Conservation (phyloP, 2,888 invertebrate genomes). For the Chrysolina americana region DNA sequence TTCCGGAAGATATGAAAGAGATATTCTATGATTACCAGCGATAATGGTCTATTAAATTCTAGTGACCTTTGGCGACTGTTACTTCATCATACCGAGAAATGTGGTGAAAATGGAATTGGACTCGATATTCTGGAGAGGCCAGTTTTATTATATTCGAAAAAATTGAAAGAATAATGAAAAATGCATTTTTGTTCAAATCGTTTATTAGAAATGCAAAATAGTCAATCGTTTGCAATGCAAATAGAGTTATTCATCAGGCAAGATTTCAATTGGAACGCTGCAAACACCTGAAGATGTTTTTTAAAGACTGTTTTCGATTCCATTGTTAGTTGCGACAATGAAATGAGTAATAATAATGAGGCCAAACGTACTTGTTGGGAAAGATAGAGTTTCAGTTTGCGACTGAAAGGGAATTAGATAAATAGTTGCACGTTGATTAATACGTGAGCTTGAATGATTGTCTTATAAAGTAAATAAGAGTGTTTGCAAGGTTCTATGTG, state of each 20-base stretch:
- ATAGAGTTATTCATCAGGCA: slow-evolving; percentile 9
- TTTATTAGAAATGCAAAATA: not conserved
- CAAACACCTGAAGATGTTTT: slow-evolving; percentile 22
- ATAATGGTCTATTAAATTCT: slow-evolving; percentile 19
- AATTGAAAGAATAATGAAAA: too few species aligned
- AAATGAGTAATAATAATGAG: slow-evolving; percentile 20
- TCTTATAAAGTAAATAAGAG: not conserved
- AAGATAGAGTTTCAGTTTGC: not conserved
- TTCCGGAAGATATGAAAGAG: slow-evolving; percentile 26
- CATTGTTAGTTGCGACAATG: slow-evolving; percentile 11
- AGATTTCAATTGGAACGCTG: slow-evolving; percentile 16
- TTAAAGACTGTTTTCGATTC: slow-evolving; percentile 10
- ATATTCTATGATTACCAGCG: slow-evolving; percentile 11
- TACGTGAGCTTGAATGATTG: not conserved
- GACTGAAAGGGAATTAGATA: slow-evolving; percentile 1
- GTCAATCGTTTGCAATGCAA: not conserved
- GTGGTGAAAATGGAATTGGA: not conserved
- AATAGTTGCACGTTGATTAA: slow-evolving; percentile 1
- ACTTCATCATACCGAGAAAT: slow-evolving; percentile 1
- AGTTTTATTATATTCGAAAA: too few species aligned
- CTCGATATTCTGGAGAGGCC: not conserved
- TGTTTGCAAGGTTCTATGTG: not conserved
- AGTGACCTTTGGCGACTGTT: slow-evolving; percentile 27
- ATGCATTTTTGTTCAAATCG: too few species aligned
- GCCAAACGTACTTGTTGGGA: slow-evolving; percentile 11